Conservation (phyloP, 2,113 vertebrate genomes). For the Corythornis vintsioides region DNA sequence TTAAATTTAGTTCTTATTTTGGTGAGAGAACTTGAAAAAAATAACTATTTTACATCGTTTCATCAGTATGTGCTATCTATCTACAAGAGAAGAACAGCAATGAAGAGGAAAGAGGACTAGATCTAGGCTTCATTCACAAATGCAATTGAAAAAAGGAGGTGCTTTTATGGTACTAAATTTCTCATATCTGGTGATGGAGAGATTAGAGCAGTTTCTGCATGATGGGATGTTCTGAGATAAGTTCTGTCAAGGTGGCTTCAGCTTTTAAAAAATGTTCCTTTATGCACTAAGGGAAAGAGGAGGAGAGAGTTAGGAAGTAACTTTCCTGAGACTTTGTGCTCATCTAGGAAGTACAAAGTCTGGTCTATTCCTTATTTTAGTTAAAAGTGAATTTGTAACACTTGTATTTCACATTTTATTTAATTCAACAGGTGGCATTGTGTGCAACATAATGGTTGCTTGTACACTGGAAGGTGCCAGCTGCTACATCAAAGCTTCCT, state of each 20-base stretch:
- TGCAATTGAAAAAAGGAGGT: background rate
- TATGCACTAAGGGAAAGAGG: background rate
- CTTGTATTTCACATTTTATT: too few species aligned
- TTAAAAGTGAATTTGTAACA: too few species aligned
- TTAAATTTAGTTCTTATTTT: background rate
- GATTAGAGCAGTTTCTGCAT: constrained; percentile 14
- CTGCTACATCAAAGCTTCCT: background rate
- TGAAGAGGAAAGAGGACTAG: background rate
- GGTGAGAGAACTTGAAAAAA: background rate
- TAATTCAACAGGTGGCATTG: background rate
- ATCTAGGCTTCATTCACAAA: background rate
- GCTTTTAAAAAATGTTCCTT: background rate
- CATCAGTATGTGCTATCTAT: background rate
- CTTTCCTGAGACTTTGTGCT: background rate
- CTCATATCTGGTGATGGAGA: background rate
- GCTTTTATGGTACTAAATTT: background rate
- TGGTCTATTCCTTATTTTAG: background rate
- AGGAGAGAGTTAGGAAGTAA: background rate
- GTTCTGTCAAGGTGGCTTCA: background rate
- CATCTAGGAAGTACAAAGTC: background rate
- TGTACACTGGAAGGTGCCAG: background rate
- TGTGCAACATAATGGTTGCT: background rate
- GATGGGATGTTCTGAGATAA: background rate
- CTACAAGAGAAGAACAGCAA: background rate
- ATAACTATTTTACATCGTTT: background rate